Evolutionary conservation across 2,113 vertebrate genomes (phyloP).

Genomic region (Pomatostomus ruficeps): DNA sequence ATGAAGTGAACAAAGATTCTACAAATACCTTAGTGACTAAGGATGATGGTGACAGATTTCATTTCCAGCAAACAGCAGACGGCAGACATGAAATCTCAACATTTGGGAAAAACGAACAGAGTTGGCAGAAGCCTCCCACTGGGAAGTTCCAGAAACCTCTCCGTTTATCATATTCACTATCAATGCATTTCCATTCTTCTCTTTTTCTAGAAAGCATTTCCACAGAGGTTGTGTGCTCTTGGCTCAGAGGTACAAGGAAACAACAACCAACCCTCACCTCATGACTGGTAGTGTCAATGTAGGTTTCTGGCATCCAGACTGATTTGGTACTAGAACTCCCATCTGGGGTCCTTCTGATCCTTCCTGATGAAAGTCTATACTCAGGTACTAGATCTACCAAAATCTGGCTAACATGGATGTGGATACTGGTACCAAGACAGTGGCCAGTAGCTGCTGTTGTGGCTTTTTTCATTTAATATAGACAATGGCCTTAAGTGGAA

Average conservation of each 20-base stretch:
- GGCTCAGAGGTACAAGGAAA: neutral
- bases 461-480: neutral
- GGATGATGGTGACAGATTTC: neutral
- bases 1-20: neutral
- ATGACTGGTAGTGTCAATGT: neutral
- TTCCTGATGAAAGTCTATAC: neutral
- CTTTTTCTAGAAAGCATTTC: neutral
- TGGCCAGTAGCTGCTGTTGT: neutral
- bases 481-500: neutral
- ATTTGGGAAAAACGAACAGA: neutral
- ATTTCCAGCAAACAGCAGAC: neutral
- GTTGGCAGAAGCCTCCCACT: neutral
- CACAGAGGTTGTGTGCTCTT: neutral
- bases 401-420: neutral
- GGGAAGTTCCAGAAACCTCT: neutral
- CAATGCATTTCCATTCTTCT: neutral
- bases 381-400: neutral
- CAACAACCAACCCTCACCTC: neutral
- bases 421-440: neutral
- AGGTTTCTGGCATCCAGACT: neutral
- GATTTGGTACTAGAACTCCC: neutral
- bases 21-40: neutral
- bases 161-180: rapidly evolving
- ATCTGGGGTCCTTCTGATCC: neutral
- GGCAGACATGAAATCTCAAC: neutral